Conservation (phyloP, 30 jellyfish, hydroid and myxozoan species). For the Turritopsis rubra region DNA sequence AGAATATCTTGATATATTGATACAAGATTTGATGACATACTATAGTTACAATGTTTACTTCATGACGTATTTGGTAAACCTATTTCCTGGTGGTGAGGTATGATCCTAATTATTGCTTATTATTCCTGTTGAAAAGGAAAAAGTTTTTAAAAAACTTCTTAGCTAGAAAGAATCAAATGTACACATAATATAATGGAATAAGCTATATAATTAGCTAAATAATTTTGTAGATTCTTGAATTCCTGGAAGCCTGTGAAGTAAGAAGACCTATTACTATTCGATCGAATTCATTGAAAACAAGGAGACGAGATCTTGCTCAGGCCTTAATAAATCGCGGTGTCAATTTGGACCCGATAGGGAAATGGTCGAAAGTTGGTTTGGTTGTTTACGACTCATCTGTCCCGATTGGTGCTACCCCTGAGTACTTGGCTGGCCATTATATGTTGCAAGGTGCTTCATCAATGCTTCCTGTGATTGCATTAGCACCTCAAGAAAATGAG, state of each 20-base stretch:
- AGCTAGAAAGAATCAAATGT: no score
- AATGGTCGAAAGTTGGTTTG: conserved; percentile 99
- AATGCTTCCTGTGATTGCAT: conserved; percentile 94
- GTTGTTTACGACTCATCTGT: conserved; percentile 99
- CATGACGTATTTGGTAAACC: conserved; percentile 73
- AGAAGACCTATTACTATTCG: conserved; percentile 93
- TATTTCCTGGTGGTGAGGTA: conserved; percentile 99
- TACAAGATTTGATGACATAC: conserved; percentile 69
- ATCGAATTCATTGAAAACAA: conserved; percentile 79
- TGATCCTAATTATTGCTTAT: no score
- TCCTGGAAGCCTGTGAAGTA: conserved; percentile 95
- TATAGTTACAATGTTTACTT: conserved; percentile 89
- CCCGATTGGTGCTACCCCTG: conserved; percentile 99
- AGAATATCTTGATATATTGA: conserved; percentile 59
- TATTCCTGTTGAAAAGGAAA: background rate
- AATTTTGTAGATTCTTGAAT: conserved; percentile 69
- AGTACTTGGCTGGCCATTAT: conserved; percentile 98
- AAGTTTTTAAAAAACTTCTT: no score
- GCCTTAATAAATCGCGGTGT: conserved; percentile 99
- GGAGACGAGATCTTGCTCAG: conserved; percentile 99
- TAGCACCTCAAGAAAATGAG: conserved; percentile 96
- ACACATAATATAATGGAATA: no score
- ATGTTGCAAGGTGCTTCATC: conserved; percentile 99
- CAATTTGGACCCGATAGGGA: conserved; percentile 96
- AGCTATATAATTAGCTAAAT: no score